Percentiles rank a stretch among this genome's conserved stretches.
phyloP scores from a whole-genome alignment of 2,113 vertebrate genomes.

The Laticauda colubrina region DNA sequence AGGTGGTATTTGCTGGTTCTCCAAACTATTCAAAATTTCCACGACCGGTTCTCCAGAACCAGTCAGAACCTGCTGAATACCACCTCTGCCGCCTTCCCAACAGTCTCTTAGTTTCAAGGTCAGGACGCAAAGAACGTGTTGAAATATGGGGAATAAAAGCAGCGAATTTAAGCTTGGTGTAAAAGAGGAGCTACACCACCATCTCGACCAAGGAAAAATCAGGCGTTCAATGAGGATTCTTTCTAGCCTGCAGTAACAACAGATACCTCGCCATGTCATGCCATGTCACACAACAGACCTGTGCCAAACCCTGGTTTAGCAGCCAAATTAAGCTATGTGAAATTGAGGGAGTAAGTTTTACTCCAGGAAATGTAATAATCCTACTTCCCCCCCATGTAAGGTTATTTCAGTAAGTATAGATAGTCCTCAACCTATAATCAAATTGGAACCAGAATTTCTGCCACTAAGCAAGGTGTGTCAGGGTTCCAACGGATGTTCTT shows the following conservation, averaged over 20 bases:
- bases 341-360: not conserved
- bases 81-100: no score
- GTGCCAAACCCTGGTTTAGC: not conserved
- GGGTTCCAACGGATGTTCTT: no score
- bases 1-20: no score
- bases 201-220: not conserved
- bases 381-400: not conserved
- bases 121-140: not conserved
- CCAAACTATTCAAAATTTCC: no score
- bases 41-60: no score
- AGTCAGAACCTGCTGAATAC: no score
- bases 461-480: no score
- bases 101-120: not conserved
- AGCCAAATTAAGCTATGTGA: not conserved
- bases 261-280: not conserved
- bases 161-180: not conserved
- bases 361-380: not conserved
- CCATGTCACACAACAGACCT: not conserved
- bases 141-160: not conserved
- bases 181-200: not conserved
- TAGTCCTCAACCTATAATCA: no score
- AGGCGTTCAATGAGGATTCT: not conserved
- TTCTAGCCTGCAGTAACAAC: not conserved
- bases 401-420: not conserved
- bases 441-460: no score